Conservation (phyloP, 2,888 invertebrate genomes). For the Tetropium fuscum region DNA sequence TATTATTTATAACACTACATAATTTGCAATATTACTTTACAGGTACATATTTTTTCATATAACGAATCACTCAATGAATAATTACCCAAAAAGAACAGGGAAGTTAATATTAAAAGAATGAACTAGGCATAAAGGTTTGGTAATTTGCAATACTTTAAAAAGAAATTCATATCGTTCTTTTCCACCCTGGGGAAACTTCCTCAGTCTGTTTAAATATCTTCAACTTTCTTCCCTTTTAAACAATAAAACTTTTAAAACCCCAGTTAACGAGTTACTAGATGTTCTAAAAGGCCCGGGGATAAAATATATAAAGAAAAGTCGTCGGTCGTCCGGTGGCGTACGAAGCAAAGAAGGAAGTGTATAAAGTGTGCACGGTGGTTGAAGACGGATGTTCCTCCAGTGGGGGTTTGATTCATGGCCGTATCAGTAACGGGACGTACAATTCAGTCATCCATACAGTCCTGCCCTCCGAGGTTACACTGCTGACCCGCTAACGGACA, state of each 20-base stretch:
- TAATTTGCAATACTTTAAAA: no score
- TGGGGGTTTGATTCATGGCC: constrained; percentile 37
- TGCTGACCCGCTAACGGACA: constrained; percentile 31
- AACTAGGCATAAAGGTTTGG: no score
- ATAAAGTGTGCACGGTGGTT: constrained; percentile 27
- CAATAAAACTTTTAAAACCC: constrained; percentile 10
- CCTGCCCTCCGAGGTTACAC: constrained; percentile 25
- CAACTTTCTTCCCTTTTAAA: not conserved
- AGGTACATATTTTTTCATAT: no score
- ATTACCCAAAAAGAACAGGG: no score
- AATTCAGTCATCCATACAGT: constrained; percentile 30
- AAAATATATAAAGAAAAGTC: constrained; percentile 17
- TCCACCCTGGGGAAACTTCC: not conserved
- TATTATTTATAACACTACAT: no score
- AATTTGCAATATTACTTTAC: no score
- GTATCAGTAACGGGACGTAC: constrained; percentile 22
- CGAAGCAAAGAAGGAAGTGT: constrained; percentile 17
- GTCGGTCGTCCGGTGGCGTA: constrained; percentile 14
- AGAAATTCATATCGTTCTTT: not conserved
- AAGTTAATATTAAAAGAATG: no score
- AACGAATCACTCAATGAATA: no score
- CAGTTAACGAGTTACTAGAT: constrained; percentile 9
- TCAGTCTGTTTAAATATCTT: constrained; percentile 6
- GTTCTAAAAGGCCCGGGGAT: constrained; percentile 17
- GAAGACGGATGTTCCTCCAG: constrained; percentile 32